Conservation (phyloP, 2,113 vertebrate species). For the Anhinga rufa region DNA sequence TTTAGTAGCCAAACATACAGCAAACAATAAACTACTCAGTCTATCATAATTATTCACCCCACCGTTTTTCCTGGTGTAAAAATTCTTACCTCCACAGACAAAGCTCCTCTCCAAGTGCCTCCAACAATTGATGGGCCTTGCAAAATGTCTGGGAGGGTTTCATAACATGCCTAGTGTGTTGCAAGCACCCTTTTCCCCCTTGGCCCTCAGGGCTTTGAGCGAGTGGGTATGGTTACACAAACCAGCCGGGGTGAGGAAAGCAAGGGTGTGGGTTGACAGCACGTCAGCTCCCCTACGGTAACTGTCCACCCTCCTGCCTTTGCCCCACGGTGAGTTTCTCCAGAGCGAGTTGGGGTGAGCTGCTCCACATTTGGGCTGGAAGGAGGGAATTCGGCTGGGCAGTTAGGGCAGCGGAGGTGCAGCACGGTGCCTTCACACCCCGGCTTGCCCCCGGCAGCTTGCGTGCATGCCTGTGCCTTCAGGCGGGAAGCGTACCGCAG, state of each 20-base stretch:
- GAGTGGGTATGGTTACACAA: constrained; percentile 25
- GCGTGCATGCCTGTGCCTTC: not conserved
- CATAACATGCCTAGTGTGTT: not conserved
- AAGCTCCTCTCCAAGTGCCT: not conserved
- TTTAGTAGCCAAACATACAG: not conserved
- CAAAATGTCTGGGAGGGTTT: constrained; percentile 41
- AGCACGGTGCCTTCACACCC: not conserved
- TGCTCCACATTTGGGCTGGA: not conserved
- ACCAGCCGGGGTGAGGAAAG: not conserved
- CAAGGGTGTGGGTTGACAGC: not conserved
- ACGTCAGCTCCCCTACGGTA: not conserved
- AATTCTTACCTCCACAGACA: not conserved
- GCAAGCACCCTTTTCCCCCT: not conserved
- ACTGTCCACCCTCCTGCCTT: not conserved
- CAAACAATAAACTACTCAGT: not conserved
- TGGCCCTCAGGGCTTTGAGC: not conserved
- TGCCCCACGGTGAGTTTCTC: not conserved
- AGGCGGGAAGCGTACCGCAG: constrained; percentile 8
- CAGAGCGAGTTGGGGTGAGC: fast-evolving
- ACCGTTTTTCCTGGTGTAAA: not conserved
- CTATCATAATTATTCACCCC: not conserved
- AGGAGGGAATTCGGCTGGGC: not conserved
- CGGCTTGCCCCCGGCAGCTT: not conserved
- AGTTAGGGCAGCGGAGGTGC: not conserved
- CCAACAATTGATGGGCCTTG: not conserved